Evolutionary conservation across 2,888 invertebrate genomes (phyloP), one percentile per base, ranked within the genome.

Genomic region (Drosophila colorata): DNA sequence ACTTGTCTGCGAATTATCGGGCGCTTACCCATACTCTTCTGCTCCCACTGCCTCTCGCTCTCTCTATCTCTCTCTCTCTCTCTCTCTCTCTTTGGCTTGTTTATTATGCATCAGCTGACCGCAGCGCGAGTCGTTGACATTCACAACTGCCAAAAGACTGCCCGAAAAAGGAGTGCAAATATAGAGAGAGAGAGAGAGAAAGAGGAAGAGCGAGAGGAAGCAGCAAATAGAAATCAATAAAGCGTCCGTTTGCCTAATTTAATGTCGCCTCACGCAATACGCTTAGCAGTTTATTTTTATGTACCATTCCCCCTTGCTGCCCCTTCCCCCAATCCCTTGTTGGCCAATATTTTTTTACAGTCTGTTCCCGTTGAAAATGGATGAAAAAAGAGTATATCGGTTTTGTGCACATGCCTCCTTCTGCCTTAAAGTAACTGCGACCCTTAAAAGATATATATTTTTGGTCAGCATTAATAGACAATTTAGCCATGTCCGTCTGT

Each of bases 71-170:
- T 13, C 43, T 31, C 18, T 37, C 37, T 9, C 35, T 7, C 47
- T 31, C 52, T 25, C 20, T 11, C 41, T 13, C 31, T 18, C 23
- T 38, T 31, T 18, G 41, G 14, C 68, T 70, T 85, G 85, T 81
- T 85, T 85, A 85, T 78, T 75, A 76, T 81, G 70, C 70, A 87
- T 78, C 82, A 87, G 88, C 82, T 87, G 86, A 76, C 57, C 55
- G 40, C 14, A 52, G 53, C 48, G n/a, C 64, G 66, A 84, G 89
- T 90, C 90, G 87, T 87, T 89, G 89, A 90, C 89, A 86, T 88
- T 79, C 69, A 76, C 65, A 52, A 76, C 53, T 66, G 63, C 63
- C 65, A 73, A 69, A 56, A 65, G 51, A 14, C 56, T 16, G 44
- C 31, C 56, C 67, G 52, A 57, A 72, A 68, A 63, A 58, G 63